A percentile compares a stretch with the other conserved stretches of the same genome.
Evolutionary conservation across 1,140 invertebrate genomes (phyloP).

Genomic region (Lordiphosa stackelbergi): DNA sequence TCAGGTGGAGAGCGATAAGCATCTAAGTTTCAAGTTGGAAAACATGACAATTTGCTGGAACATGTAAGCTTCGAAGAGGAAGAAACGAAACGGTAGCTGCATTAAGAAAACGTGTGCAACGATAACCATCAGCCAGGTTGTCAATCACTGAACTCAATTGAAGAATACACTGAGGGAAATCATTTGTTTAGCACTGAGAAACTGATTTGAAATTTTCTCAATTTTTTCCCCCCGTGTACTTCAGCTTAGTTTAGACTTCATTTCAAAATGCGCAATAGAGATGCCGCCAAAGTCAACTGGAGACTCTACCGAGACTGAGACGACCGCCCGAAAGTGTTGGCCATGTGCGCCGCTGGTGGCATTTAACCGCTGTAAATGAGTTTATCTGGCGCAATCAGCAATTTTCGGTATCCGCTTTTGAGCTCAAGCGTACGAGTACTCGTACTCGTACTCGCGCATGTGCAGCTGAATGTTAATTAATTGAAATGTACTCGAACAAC

Average conservation of each 20-base stretch:
- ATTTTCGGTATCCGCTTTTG: constrained; percentile 76
- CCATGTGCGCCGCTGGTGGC: constrained; percentile 69
- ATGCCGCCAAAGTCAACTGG: constrained; percentile 23
- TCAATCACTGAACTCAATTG: constrained; percentile 48
- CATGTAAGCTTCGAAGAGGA: constrained; percentile 15
- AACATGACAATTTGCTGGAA: constrained; percentile 67
- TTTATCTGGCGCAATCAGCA: constrained; percentile 76
- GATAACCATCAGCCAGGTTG: constrained; percentile 55
- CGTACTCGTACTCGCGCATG: constrained; percentile 44
- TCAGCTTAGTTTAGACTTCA: constrained; percentile 8
- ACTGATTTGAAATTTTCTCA: not conserved
- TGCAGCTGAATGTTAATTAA: constrained; percentile 76
- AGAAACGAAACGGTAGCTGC: constrained; percentile 40
- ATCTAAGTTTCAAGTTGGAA: constrained; percentile 26
- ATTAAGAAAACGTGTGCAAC: constrained; percentile 51
- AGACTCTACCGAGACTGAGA: constrained; percentile 8
- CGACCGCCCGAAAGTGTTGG: constrained; percentile 69
- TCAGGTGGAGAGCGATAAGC: constrained; percentile 55
- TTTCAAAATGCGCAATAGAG: constrained; percentile 63
- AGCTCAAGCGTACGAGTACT: too few relatives aligned
- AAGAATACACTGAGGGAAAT: constrained; percentile 20
- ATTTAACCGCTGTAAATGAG: constrained; percentile 76
- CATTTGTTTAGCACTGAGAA: too few relatives aligned
- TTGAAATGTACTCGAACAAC: constrained; percentile 65
- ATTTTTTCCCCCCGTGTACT: constrained; percentile 13